These are phyloP conservation scores for Scaptomyza montana DNA, from an alignment of 1,140 invertebrate genomes.

Conservation along the genomic window DNA sequence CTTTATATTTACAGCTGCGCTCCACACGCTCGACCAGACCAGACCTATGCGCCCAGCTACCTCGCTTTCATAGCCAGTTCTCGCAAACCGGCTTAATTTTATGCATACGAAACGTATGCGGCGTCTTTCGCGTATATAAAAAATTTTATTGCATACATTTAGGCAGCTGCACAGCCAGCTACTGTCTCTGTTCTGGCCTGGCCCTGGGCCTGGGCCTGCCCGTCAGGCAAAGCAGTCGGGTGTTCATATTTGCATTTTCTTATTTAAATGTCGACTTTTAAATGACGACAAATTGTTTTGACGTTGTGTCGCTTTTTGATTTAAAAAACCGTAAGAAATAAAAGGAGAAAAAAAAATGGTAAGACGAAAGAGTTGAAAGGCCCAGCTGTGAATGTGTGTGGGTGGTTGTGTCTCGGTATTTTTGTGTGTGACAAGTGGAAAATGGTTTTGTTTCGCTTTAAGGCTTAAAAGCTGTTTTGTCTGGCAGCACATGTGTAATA, in stretches of 20 bases:
- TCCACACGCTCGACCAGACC: constrained; percentile 72
- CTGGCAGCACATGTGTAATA: constrained; percentile 17
- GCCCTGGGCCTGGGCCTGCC: not conserved
- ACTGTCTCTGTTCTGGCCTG: constrained; percentile 23
- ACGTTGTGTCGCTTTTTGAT: constrained; percentile 81
- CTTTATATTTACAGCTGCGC: constrained; percentile 80
- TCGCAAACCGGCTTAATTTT: constrained; percentile 61
- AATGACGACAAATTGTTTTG: constrained; percentile 82
- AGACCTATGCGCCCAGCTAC: constrained; percentile 10
- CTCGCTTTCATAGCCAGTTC: constrained; percentile 30
- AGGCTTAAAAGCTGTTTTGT: constrained; percentile 71
- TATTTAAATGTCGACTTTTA: constrained; percentile 82
- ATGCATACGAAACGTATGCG: constrained; percentile 78
- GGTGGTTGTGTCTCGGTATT: constrained; percentile 9
- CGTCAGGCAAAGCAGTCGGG: constrained; percentile 2
- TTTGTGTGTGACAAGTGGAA: constrained; percentile 51
- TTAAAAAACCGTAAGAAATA: constrained; percentile 45
- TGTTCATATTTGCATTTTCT: constrained; percentile 77
- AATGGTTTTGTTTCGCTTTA: constrained; percentile 60
- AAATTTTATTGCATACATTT: constrained; percentile 82
- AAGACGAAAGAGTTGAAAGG: constrained; percentile 65
- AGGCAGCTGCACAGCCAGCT: constrained; percentile 47
- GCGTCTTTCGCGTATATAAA: constrained; percentile 66
- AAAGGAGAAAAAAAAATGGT: constrained; percentile 37
- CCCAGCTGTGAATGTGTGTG: constrained; percentile 26